phyloP scores from a whole-genome alignment of 2,113 vertebrate genomes.

The Ammodytes dubius region DNA sequence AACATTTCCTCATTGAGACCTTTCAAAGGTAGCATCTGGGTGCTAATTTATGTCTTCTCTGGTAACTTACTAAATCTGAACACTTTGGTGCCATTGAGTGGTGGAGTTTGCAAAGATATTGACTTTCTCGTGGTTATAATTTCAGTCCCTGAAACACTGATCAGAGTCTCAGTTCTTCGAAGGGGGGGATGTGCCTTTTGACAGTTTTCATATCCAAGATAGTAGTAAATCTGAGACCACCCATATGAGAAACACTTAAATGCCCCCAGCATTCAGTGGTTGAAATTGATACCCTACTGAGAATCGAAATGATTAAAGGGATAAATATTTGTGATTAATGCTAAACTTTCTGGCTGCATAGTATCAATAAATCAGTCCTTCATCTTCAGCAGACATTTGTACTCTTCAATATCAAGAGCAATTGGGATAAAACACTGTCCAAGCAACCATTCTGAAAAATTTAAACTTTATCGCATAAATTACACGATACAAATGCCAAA shows the following conservation, averaged over 20 bases:
- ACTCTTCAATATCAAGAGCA: neutral
- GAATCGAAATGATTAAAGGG: no score
- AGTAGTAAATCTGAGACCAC: no score
- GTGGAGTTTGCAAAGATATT: neutral
- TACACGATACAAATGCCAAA: neutral
- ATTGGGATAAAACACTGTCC: no score
- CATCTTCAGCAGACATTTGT: neutral
- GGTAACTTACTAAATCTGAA: neutral
- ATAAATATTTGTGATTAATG: no score
- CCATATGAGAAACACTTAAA: no score
- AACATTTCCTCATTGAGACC: neutral
- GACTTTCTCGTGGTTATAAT: neutral
- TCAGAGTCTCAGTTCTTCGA: neutral
- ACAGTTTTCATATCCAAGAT: neutral
- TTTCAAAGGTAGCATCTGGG: neutral
- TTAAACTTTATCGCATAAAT: no score
- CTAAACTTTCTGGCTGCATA: neutral
- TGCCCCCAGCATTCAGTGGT: no score
- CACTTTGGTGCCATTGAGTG: conserved; percentile 60
- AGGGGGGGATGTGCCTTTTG: neutral
- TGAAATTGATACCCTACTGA: no score
- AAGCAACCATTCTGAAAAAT: neutral
- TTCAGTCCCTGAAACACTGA: neutral
- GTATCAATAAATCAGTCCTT: neutral
- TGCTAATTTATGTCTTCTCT: neutral